phyloP scores from a whole-genome alignment of 2,113 vertebrate genomes.

The Xyrauchen texanus region DNA sequence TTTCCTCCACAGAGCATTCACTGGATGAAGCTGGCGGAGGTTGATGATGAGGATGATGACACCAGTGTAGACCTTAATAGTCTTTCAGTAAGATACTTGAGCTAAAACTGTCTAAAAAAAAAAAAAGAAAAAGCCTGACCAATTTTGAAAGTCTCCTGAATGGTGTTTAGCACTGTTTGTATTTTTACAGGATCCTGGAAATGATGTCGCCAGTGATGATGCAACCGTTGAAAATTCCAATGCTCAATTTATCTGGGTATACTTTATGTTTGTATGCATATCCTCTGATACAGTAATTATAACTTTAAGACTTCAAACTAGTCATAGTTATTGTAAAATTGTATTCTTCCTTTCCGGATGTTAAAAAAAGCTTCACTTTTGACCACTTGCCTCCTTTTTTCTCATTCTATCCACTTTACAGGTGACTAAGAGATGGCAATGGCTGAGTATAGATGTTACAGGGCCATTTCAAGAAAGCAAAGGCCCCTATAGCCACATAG shows the following conservation, averaged over 20 bases:
- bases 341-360: neutral
- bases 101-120: neutral
- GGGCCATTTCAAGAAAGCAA: slow-evolving; percentile 63
- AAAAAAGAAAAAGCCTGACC: neutral
- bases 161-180: neutral
- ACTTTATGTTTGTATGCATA: neutral
- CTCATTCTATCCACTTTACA: slow-evolving; percentile 34
- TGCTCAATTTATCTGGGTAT: slow-evolving; percentile 14
- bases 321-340: too few relatives aligned
- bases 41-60: slow-evolving; percentile 1
- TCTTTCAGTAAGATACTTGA: neutral
- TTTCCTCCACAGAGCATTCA: slow-evolving; percentile 22
- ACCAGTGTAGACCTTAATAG: neutral
- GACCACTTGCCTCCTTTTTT: neutral
- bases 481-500: slow-evolving; percentile 64
- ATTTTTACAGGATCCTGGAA: slow-evolving; percentile 8
- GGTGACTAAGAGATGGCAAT: slow-evolving; percentile 70
- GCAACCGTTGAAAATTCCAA: slow-evolving; percentile 9
- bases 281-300: neutral
- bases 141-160: neutral
- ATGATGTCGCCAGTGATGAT: neutral
- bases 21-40: slow-evolving; percentile 20
- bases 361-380: neutral
- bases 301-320: neutral
- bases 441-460: slow-evolving; percentile 69